phyloP scores from a whole-genome alignment of 2,888 invertebrate genomes.

The Drosophila helvetica region DNA sequence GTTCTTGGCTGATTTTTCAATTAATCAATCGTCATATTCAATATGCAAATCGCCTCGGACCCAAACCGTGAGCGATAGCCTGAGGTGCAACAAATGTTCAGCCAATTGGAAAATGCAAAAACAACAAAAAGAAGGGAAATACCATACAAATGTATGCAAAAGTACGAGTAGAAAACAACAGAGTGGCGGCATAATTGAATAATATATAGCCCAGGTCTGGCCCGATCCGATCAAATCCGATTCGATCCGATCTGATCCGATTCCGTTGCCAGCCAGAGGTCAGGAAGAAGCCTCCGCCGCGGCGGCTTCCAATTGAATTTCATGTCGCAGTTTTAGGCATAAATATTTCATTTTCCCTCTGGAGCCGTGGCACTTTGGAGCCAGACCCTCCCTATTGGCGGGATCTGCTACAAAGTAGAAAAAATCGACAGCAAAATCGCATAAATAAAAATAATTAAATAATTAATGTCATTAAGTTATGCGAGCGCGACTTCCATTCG shows the following conservation, averaged over 20 bases:
- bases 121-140: slow-evolving; percentile 21
- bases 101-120: slow-evolving; percentile 64
- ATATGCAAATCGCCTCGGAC: slow-evolving; percentile 62
- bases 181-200: slow-evolving; percentile 62
- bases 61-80: slow-evolving; percentile 40
- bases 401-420: slow-evolving; percentile 12
- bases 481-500: slow-evolving; percentile 56
- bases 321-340: slow-evolving; percentile 39
- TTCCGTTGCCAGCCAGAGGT: slow-evolving; percentile 33
- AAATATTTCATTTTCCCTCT: slow-evolving; percentile 23
- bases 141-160: slow-evolving; percentile 17
- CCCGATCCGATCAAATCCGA: slow-evolving; percentile 18
- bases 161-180: slow-evolving; percentile 1
- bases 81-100: slow-evolving; percentile 65
- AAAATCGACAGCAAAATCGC: slow-evolving; percentile 40
- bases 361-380: slow-evolving; percentile 4
- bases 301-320: slow-evolving; percentile 37
- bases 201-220: slow-evolving; percentile 62
- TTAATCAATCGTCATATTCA: slow-evolving; percentile 71
- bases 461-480: slow-evolving; percentile 76
- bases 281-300: slow-evolving; percentile 1
- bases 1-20: slow-evolving; percentile 49
- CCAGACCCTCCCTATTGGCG: slow-evolving; percentile 30
- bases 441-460: slow-evolving; percentile 79
- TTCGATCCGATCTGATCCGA: not conserved